phyloP scores from a whole-genome alignment of 2,888 invertebrate genomes.

The Drosophila helvetica region DNA sequence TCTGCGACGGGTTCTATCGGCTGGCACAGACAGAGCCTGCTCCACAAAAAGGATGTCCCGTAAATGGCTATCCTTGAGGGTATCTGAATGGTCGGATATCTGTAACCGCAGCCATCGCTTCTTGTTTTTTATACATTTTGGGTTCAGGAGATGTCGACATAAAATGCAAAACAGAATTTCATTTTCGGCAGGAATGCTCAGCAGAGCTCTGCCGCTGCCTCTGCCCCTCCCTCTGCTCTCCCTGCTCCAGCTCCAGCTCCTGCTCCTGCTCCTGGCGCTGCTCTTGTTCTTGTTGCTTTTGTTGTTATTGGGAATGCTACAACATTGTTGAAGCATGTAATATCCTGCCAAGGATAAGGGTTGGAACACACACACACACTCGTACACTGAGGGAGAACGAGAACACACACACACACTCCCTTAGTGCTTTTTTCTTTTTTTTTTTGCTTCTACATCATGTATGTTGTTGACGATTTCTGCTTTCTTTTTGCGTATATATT shows the following conservation, averaged over 20 bases:
- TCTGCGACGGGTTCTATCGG: conserved; percentile 29
- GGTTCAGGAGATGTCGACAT: conserved; percentile 75
- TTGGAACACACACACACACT: conserved; percentile 59
- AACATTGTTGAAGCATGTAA: conserved; percentile 81
- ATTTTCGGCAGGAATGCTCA: conserved; percentile 77
- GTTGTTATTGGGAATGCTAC: conserved; percentile 79
- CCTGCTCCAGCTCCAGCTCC: too few species aligned
- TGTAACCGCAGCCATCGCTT: conserved; percentile 5
- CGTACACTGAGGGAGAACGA: neutral
- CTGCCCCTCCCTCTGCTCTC: neutral
- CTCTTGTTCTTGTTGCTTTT: conserved; percentile 36
- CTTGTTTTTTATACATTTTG: conserved; percentile 52
- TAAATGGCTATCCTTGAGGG: neutral
- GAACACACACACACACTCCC: conserved; percentile 29
- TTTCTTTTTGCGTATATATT: conserved; percentile 68
- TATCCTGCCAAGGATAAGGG: conserved; percentile 77
- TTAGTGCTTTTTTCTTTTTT: too few species aligned
- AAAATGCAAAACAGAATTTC: conserved; percentile 80
- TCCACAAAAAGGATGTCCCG: neutral
- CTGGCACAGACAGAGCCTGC: too few species aligned
- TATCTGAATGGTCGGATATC: neutral
- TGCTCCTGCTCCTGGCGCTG: conserved; percentile 4
- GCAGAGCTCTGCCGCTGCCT: neutral
- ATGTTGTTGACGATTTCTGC: conserved; percentile 77
- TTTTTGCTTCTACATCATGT: conserved; percentile 42